Conservation (phyloP, 2,888 invertebrate species). For the Dione vanillae region DNA sequence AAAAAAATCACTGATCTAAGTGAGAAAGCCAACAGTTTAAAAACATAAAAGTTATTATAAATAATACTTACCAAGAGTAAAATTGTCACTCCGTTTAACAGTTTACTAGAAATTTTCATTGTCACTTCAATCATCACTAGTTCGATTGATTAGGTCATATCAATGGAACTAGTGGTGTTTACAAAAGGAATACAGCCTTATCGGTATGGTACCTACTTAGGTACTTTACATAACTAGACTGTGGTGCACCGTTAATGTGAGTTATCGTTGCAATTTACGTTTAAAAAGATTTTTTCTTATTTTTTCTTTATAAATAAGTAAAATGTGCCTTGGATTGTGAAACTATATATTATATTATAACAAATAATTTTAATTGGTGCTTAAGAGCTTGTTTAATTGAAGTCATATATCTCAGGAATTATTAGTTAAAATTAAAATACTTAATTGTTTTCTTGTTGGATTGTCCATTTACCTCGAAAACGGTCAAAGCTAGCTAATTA, state of each 20-base stretch:
- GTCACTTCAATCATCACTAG: background rate
- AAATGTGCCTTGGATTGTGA: no score
- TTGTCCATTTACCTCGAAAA: no score
- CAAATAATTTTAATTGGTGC: no score
- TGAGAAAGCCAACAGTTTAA: no score
- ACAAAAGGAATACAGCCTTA: background rate
- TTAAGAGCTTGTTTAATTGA: no score
- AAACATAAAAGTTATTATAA: background rate
- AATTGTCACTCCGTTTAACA: background rate
- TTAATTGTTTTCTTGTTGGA: no score
- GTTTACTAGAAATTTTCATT: slow-evolving; percentile 14
- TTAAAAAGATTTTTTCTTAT: background rate
- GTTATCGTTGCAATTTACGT: no score
- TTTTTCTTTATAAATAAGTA: background rate
- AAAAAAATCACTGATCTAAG: background rate
- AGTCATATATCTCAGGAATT: no score
- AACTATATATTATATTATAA: no score
- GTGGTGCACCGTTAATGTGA: background rate
- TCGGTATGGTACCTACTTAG: background rate
- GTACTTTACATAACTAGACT: background rate
- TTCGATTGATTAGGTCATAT: slow-evolving; percentile 8
- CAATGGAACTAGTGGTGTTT: background rate
- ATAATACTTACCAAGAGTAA: slow-evolving; percentile 5
- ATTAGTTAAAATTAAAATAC: no score
- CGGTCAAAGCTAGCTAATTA: no score